phyloP scores from a whole-genome alignment of 2,888 invertebrate species.

The Drosophila anceps region DNA sequence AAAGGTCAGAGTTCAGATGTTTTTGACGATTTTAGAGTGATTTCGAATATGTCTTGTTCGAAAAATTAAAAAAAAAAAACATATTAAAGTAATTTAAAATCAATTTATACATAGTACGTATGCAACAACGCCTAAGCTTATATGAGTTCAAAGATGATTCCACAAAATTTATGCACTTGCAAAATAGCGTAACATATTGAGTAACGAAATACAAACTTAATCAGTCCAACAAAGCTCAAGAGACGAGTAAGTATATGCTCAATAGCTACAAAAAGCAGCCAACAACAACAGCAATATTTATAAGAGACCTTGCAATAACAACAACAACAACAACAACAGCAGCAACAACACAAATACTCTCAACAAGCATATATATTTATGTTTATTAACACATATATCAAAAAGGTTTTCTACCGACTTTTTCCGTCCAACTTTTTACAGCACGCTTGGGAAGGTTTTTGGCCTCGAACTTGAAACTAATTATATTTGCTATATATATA shows the following conservation, averaged over 20 bases:
- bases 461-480: conserved; percentile 46
- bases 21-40: no score
- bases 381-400: conserved; percentile 26
- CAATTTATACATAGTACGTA: no score
- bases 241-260: conserved; percentile 75
- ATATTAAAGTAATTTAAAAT: not conserved
- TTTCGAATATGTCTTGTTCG: no score
- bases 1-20: no score
- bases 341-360: conserved; percentile 22
- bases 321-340: conserved; percentile 20
- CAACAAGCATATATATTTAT: conserved; percentile 22
- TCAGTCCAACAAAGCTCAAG: conserved; percentile 64
- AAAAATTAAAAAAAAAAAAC: not conserved
- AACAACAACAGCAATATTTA: conserved; percentile 22
- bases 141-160: conserved; percentile 6
- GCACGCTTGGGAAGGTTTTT: conserved; percentile 79
- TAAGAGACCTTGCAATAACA: not conserved
- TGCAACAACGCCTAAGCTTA: conserved; percentile 37
- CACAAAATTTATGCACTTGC: conserved; percentile 67
- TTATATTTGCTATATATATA: conserved; percentile 6
- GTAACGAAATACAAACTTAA: conserved; percentile 44
- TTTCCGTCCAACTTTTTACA: conserved; percentile 69
- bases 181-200: conserved; percentile 45
- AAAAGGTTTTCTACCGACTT: conserved; percentile 52
- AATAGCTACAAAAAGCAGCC: conserved; percentile 19